Evolutionary conservation across 1,140 invertebrate genomes (phyloP).

Genomic region (Uloborus diversus): DNA sequence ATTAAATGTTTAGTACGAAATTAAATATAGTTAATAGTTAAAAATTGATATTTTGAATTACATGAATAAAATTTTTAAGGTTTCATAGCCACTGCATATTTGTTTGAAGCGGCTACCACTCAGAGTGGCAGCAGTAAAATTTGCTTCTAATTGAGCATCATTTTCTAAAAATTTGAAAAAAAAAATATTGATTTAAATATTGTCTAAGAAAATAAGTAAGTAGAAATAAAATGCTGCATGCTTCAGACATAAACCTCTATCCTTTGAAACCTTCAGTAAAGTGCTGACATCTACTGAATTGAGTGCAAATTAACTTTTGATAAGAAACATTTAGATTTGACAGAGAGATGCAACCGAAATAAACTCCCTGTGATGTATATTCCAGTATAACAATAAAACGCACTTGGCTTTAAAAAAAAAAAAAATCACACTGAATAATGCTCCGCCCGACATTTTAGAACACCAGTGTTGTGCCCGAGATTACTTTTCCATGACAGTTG

Average conservation of each 20-base stretch:
- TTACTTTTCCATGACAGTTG: background rate
- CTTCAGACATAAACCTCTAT: background rate
- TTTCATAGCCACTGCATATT: constrained; percentile 5
- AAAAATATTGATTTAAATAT: no score
- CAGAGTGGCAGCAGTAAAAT: background rate
- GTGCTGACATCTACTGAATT: background rate
- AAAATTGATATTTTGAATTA: constrained; percentile 3
- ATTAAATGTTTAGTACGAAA: constrained; percentile 1
- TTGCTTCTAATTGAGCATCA: background rate
- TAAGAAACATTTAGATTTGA: background rate
- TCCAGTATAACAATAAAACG: background rate
- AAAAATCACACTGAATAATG: background rate
- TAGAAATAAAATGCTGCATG: no score
- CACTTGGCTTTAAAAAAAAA: background rate
- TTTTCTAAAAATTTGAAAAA: constrained; percentile 4
- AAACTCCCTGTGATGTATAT: background rate
- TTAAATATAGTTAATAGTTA: background rate
- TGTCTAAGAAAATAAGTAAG: background rate
- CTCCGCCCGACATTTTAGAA: background rate
- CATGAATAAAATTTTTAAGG: background rate
- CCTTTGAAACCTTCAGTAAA: background rate
- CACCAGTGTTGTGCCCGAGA: background rate
- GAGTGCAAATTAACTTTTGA: background rate
- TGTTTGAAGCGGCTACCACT: background rate
- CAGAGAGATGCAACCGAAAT: background rate